Conservation (phyloP, 2,888 invertebrate genomes). For the Poecilus cupreus region DNA sequence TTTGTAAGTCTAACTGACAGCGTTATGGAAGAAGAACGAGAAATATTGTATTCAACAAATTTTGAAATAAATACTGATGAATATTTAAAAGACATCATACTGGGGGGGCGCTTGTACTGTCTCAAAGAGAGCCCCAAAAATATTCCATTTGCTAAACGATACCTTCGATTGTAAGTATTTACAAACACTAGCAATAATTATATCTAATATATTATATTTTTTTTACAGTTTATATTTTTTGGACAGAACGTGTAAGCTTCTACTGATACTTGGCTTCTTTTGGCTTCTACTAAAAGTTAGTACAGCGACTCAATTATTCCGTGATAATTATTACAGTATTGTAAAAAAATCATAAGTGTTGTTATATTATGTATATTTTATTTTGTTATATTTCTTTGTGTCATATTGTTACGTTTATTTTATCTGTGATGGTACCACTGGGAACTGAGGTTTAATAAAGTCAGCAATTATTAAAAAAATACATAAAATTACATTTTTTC, state of each 20-base stretch:
- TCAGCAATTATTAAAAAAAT: too few relatives aligned
- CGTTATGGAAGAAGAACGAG: conserved; percentile 75
- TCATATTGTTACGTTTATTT: background rate
- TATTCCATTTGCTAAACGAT: conserved; percentile 78
- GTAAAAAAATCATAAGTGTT: background rate
- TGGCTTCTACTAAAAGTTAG: conserved; percentile 22
- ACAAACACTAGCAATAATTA: background rate
- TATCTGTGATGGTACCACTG: conserved; percentile 12
- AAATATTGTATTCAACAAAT: conserved; percentile 75
- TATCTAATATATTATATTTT: background rate
- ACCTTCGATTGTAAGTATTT: conserved; percentile 46
- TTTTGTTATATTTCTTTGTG: background rate
- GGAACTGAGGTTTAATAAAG: too few relatives aligned
- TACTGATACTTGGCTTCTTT: conserved; percentile 17
- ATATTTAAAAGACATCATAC: conserved; percentile 81
- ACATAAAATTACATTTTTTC: too few relatives aligned
- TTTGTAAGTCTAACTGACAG: conserved; percentile 74
- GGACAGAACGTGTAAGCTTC: background rate
- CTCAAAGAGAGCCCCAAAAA: conserved; percentile 86
- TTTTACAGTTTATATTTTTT: conserved; percentile 35
- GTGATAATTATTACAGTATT: conserved; percentile 24
- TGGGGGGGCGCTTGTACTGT: conserved; percentile 79
- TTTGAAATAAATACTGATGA: conserved; percentile 70
- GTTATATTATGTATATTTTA: background rate
- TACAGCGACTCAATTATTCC: conserved; percentile 18